These are phyloP conservation scores for Tolmerus cingulatus DNA, from an alignment of 2,888 invertebrate species.

Conservation along the genomic window DNA sequence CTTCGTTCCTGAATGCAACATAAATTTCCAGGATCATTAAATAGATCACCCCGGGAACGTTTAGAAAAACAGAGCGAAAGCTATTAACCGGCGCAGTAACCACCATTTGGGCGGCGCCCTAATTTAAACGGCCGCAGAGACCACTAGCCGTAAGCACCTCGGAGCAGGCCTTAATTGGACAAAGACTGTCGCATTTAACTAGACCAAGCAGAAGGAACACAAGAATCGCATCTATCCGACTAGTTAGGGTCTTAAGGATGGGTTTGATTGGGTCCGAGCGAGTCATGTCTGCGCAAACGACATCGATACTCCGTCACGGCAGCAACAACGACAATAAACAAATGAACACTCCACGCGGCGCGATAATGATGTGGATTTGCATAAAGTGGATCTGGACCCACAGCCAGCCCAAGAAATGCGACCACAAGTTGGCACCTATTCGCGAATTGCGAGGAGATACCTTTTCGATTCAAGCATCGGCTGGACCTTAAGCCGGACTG, in stretches of 20 bases:
- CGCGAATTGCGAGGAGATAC: conserved; percentile 20
- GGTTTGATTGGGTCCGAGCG: background rate
- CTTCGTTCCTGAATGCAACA: background rate
- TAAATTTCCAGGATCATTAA: conserved; percentile 34
- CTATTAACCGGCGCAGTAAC: background rate
- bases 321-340: conserved; percentile 26
- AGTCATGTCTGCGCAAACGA: background rate
- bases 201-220: conserved; percentile 3
- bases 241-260: background rate
- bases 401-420: background rate
- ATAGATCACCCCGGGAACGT: conserved; percentile 17
- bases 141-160: conserved; percentile 16
- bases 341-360: conserved; percentile 25
- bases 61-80: background rate
- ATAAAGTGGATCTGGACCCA: conserved; percentile 34
- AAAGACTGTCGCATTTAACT: conserved; percentile 36
- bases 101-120: conserved; percentile 31
- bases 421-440: conserved; percentile 5
- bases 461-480: conserved; percentile 14
- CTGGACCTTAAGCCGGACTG: conserved; percentile 11
- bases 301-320: conserved; percentile 17
- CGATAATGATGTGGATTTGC: conserved; percentile 41
- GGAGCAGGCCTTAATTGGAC: conserved; percentile 39
- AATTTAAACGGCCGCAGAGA: conserved; percentile 20
- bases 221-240: conserved; percentile 32